Conservation (phyloP, 2,888 invertebrate genomes). For the Aleiodes alternator region DNA sequence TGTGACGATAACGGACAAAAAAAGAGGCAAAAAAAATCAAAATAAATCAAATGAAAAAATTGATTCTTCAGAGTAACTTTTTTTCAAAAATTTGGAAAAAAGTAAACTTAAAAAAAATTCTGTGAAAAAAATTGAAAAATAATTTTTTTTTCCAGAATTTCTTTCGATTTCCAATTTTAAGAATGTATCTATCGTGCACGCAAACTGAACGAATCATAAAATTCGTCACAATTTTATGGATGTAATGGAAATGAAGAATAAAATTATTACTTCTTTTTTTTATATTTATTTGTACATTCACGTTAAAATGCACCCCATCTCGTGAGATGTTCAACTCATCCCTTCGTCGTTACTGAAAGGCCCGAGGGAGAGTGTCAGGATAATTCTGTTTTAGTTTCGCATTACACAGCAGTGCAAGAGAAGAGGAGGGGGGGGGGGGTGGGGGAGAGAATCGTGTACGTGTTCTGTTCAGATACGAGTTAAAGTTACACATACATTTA, state of each 20-base stretch:
- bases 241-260: not conserved
- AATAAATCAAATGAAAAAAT: too few species aligned
- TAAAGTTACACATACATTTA: constrained; percentile 36
- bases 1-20: too few species aligned
- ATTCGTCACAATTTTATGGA: constrained; percentile 11
- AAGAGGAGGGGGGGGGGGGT: constrained; percentile 39
- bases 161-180: too few species aligned
- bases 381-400: constrained; percentile 74
- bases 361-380: constrained; percentile 62
- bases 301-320: constrained; percentile 48
- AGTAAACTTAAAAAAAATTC: too few species aligned
- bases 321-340: constrained; percentile 22
- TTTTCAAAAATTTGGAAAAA: too few species aligned
- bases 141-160: too few species aligned
- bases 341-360: constrained; percentile 25
- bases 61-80: too few species aligned
- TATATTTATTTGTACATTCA: constrained; percentile 28
- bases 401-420: constrained; percentile 69
- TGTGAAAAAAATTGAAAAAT: too few species aligned
- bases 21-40: too few species aligned
- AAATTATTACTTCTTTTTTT: constrained; percentile 29
- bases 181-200: not conserved
- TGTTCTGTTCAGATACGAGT: constrained; percentile 25
- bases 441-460: constrained; percentile 19
- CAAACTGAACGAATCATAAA: constrained; percentile 1